phyloP scores from a whole-genome alignment of 2,797 vertebrate genomes.

The Cynopterus sphinx region DNA sequence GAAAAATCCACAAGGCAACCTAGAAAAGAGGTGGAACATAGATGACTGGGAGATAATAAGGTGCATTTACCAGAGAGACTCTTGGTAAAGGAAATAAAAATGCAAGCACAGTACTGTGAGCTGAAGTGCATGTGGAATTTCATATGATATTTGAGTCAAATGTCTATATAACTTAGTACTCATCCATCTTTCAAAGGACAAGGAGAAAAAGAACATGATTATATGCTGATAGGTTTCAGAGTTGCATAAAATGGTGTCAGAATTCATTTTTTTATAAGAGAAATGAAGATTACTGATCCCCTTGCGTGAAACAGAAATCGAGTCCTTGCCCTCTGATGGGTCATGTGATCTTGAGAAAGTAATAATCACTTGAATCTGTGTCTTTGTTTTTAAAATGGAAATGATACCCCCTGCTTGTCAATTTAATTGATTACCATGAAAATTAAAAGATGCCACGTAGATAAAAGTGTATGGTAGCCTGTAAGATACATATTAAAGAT shows the following conservation, averaged over 20 bases:
- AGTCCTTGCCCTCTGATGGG: neutral
- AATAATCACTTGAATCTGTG: neutral
- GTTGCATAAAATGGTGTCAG: constrained; percentile 5
- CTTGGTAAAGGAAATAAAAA: neutral
- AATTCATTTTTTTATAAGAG: constrained; percentile 55
- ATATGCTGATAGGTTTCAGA: constrained; percentile 49
- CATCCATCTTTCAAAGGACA: constrained; percentile 42
- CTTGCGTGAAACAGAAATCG: neutral
- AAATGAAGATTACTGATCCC: neutral
- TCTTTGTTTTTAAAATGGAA: constrained; percentile 45
- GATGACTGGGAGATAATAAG: neutral
- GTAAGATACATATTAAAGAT: neutral
- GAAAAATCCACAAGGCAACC: neutral
- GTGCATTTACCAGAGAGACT: neutral
- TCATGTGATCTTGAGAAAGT: constrained; percentile 41
- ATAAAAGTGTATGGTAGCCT: neutral
- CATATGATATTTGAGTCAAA: constrained; percentile 45
- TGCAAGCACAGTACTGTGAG: neutral
- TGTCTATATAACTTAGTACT: constrained; percentile 23
- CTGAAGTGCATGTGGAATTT: neutral
- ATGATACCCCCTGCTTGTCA: neutral
- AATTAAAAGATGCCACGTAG: constrained; percentile 1
- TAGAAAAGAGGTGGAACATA: neutral
- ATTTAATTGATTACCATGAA: neutral
- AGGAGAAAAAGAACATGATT: constrained; percentile 27